Conservation (phyloP, 2,888 invertebrate genomes). For the Spodoptera picta region DNA sequence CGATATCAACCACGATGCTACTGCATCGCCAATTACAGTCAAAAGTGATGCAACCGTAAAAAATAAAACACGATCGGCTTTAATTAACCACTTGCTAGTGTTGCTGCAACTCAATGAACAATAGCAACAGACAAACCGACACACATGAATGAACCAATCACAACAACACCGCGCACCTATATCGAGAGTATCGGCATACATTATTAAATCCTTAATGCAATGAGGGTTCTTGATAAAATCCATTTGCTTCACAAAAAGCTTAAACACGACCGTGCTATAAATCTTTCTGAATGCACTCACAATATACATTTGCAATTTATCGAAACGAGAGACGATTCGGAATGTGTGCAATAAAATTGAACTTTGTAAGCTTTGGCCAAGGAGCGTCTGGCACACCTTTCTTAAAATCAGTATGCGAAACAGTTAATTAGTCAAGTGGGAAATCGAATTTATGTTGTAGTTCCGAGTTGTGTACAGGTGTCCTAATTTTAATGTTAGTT, state of each 20-base stretch:
- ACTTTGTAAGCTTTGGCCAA: conserved; percentile 39
- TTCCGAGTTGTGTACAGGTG: conserved; percentile 24
- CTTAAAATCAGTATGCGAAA: conserved; percentile 4
- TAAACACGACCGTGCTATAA: conserved; percentile 75
- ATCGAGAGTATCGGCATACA: conserved; percentile 20
- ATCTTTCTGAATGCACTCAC: conserved; percentile 79
- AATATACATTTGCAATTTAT: conserved; percentile 67
- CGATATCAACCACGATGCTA: neutral
- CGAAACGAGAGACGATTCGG: conserved; percentile 57
- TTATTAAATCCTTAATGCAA: conserved; percentile 48
- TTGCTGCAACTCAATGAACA: conserved; percentile 50
- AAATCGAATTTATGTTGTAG: conserved; percentile 1
- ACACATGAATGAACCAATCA: conserved; percentile 55
- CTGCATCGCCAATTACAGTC: conserved; percentile 7
- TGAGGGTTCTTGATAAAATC: conserved; percentile 63
- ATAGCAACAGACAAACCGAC: conserved; percentile 36
- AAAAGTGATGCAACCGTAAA: conserved; percentile 29
- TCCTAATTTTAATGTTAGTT: conserved; percentile 20
- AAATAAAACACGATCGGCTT: conserved; percentile 28
- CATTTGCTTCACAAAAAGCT: conserved; percentile 73
- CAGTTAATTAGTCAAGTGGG: conserved; percentile 2
- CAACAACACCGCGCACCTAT: conserved; percentile 31
- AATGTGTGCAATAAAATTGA: conserved; percentile 55
- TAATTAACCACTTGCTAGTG: conserved; percentile 50
- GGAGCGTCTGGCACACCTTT: conserved; percentile 27